Percentiles rank a stretch among this genome's conserved stretches.
These are phyloP conservation scores for Semnornis frantzii DNA, from an alignment of 2,113 vertebrate genomes.

Conservation along the genomic window DNA sequence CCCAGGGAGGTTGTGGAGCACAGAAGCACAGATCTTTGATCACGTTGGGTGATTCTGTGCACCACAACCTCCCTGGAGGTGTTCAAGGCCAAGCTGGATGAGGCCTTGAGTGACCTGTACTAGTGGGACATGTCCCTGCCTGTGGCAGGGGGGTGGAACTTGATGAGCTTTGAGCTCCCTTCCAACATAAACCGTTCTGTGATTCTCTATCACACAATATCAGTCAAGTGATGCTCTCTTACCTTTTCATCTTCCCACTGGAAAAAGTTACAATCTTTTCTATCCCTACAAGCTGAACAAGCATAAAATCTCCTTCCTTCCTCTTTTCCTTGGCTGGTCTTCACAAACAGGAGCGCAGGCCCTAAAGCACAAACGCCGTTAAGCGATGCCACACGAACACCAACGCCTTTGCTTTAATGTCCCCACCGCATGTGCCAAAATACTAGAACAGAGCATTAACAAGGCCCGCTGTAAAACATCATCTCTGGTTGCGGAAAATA, in stretches of 20 bases:
- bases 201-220: too few relatives aligned
- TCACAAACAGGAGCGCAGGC: slow-evolving; percentile 89
- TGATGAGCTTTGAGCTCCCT: too few relatives aligned
- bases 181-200: too few relatives aligned
- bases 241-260: slow-evolving; percentile 97
- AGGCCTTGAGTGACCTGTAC: too few relatives aligned
- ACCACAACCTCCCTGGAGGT: too few relatives aligned
- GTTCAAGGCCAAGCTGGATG: too few relatives aligned
- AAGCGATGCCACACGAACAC: accelerated
- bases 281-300: slow-evolving; percentile 93
- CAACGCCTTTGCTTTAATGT: accelerated
- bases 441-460: accelerated
- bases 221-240: neutral
- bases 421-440: accelerated
- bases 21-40: too few relatives aligned
- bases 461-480: neutral
- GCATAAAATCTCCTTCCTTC: slow-evolving; percentile 87
- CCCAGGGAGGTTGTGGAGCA: too few relatives aligned
- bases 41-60: too few relatives aligned
- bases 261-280: slow-evolving; percentile 93
- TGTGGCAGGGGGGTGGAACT: too few relatives aligned
- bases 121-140: too few relatives aligned
- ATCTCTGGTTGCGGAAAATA: too few relatives aligned
- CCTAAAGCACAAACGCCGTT: slow-evolving; percentile 69
- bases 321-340: slow-evolving; percentile 67